Base-by-base conservation (phyloP, 2,797 vertebrate species). In the Paguma larvata region DNA sequence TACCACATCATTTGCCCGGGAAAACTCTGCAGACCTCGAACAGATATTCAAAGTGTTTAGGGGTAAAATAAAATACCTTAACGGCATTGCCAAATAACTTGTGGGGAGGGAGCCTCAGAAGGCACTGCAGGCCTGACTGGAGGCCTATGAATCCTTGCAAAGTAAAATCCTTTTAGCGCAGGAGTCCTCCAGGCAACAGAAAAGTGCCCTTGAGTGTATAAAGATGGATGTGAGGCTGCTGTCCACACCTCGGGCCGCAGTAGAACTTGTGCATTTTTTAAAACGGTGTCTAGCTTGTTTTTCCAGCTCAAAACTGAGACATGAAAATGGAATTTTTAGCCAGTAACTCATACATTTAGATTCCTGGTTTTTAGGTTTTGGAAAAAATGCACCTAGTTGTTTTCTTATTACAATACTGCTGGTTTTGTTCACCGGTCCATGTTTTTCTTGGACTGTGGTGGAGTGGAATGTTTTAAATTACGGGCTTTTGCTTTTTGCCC, bases 371-470 rank as follows among this genome's bases (percentile, higher is more conserved):
- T 98, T 98, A 98, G 98, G 98, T 98, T 98, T 98, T 98, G 98
- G 98, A 98, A 98, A 98, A 99, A 98, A 98, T 98, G 98, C 98
- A 99, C 98, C 98, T 98, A 99, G 98, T 99, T 99, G 98, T 99
- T 99, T 99, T 99, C 99, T 98, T 98, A 99, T 99, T 99, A 99
- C 98, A 99, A 98, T 99, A 98, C 98, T 98, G 98, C 98, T 99
- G 98, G 98, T 98, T 99, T 99, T 98, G 98, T 99, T 99, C 98
- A 98, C 98, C 85, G 96, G 97, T 98, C 98, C 95, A 4, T 99
- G 98, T 98, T 99, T 99, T 99, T 99, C 98, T 99, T 99, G 99
- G 99, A 99, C 98, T 98, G 98, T 93, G 98, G 98, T 97, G 73
- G 96, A 96, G 96, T 98, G 97, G 98, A 99, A 98, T 98, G 98